A percentile compares a stretch with the other conserved stretches of the same genome.
phyloP scores from a whole-genome alignment of 2,113 vertebrate species.

The Silurus meridionalis region DNA sequence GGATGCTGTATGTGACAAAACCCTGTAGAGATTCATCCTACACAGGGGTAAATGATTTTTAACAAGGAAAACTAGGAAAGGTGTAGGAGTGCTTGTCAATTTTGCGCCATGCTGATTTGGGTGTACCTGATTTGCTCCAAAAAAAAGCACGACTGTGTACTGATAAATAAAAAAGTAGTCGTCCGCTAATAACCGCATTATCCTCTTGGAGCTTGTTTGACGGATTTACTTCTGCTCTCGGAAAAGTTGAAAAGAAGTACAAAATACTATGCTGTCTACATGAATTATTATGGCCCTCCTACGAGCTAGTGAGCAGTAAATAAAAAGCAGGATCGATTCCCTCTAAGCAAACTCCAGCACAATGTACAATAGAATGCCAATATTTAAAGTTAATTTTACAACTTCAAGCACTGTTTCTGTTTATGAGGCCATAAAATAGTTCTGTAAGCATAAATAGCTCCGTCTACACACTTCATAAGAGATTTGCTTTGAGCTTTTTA shows the following conservation, averaged over 20 bases:
- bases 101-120: constrained; percentile 7
- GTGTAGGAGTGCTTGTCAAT: constrained; percentile 2
- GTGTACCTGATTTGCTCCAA: not conserved
- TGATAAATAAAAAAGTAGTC: constrained; percentile 31
- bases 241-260: constrained; percentile 1
- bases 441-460: not conserved
- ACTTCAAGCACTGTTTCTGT: not conserved
- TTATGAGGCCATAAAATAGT: not conserved
- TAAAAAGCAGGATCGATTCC: constrained; percentile 1
- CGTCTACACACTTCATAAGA: not conserved
- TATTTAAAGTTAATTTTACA: not conserved
- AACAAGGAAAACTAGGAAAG: not conserved
- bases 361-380: not conserved
- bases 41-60: constrained; percentile 23
- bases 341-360: not conserved
- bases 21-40: constrained; percentile 6
- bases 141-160: not conserved
- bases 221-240: not conserved
- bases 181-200: constrained; percentile 12
- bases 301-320: not conserved
- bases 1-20: not conserved
- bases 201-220: not conserved
- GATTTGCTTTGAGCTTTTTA: not conserved
- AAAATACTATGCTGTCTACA: not conserved
- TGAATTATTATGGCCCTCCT: constrained; percentile 13